Evolutionary conservation across 1,140 invertebrate species (phyloP), one percentile per base, ranked within the genome.

Genomic region (Palaemon carinicauda): DNA sequence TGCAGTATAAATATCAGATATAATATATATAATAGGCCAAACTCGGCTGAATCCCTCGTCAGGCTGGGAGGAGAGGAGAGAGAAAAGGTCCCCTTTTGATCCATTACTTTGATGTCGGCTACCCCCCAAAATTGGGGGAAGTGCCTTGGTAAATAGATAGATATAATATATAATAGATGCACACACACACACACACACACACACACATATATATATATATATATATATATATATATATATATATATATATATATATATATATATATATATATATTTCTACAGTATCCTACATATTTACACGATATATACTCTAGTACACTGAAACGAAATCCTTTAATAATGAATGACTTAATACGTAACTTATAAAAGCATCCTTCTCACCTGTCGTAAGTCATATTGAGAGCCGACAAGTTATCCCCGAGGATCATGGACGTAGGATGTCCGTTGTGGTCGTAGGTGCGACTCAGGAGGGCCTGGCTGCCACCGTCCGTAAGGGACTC

Each of bases 331-430:
- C n/a, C n/a, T n/a, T n/a, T n/a, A n/a, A n/a, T n/a, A n/a, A n/a
- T n/a, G n/a, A 60, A 60, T 24, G 3, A 60, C 3, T 60, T 2
- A 60, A n/a, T 9, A 60, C 0, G 24, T 0, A n/a, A 41, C 41
- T 41, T 4, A 1, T 12, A 12, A 1, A 41, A 41, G 41, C 10
- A 9, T 27, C 21, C 29, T 29, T 56, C 80, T 87, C 83, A 92
- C 92, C 95, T 94, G 90, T 98, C 97, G 91, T 98, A 98, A 1
- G 95, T 96, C 75, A 98, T 95, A 90, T 96, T 98, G 1, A 98
- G 92, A 10, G 92, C 90, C 14, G 91, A 90, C 83, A 92, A 90
- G 41, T 89, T 90, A 71, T 91, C 91, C 21, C 91, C 91, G 19
- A 92, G 92, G 71, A 92, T 82, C 95, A 95, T 91, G 94, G 94